These are phyloP conservation scores for Pantherophis alleghaniensis DNA, from an alignment of 2,797 vertebrate species.

Conservation along the genomic window DNA sequence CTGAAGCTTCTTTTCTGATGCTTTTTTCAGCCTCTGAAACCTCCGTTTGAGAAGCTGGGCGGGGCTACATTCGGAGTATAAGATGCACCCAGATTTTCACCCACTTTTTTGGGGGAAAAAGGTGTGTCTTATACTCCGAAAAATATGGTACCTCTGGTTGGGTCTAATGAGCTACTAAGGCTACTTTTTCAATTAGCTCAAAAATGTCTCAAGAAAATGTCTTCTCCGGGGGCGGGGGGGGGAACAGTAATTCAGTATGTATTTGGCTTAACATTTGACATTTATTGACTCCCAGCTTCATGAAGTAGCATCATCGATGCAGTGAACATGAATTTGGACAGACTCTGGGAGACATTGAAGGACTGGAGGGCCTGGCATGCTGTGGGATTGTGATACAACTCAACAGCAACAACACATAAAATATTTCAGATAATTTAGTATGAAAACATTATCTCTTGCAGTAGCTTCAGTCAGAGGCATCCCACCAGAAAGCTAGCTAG, in stretches of 20 bases:
- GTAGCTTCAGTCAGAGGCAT: neutral
- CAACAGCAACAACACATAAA: neutral
- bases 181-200: neutral
- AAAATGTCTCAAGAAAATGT: neutral
- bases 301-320: neutral
- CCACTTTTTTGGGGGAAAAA: too few relatives aligned
- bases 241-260: neutral
- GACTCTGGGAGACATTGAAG: neutral
- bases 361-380: neutral
- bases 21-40: too few relatives aligned
- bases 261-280: neutral
- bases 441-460: neutral
- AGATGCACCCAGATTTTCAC: too few relatives aligned
- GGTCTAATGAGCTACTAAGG: neutral
- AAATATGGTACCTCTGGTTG: too few relatives aligned
- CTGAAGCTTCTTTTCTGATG: too few relatives aligned
- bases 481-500: neutral
- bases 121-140: too few relatives aligned
- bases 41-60: too few relatives aligned
- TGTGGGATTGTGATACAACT: neutral
- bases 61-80: too few relatives aligned
- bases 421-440: neutral
- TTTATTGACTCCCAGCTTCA: neutral
- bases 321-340: neutral
- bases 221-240: fast-evolving